Conservation (phyloP, 2,797 vertebrate genomes). For the Pelodytes ibericus region DNA sequence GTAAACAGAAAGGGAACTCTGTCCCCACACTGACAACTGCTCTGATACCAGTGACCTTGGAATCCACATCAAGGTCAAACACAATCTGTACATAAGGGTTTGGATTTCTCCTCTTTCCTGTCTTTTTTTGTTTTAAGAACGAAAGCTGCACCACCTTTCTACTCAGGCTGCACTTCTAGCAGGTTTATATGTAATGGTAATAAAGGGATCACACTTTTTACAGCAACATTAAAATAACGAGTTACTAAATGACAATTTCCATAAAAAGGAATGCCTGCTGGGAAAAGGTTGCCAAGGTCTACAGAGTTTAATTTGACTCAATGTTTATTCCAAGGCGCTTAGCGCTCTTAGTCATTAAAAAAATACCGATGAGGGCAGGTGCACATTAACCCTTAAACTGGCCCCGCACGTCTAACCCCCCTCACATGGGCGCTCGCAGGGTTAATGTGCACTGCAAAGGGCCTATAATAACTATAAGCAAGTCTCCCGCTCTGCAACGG, state of each 20-base stretch:
- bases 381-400: background rate
- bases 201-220: constrained; percentile 10
- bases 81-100: too few species aligned
- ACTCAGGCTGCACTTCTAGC: background rate
- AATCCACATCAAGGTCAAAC: background rate
- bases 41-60: background rate
- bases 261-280: background rate
- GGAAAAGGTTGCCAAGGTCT: background rate
- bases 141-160: background rate
- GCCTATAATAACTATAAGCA: too few species aligned
- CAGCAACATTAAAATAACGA: constrained; percentile 24
- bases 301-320: constrained; percentile 1
- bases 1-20: background rate
- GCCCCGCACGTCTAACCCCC: background rate
- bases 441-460: background rate
- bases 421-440: too few species aligned
- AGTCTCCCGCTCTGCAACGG: too few species aligned
- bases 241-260: constrained; percentile 22
- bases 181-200: background rate
- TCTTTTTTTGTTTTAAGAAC: background rate
- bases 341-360: constrained; percentile 29
- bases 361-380: constrained; percentile 11
- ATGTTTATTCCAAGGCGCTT: constrained; percentile 11
- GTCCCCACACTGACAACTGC: background rate
- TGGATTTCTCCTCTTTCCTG: too few species aligned